These are phyloP conservation scores for Drosophila neonasuta DNA, from an alignment of 2,888 invertebrate genomes.

Conservation along the genomic window DNA sequence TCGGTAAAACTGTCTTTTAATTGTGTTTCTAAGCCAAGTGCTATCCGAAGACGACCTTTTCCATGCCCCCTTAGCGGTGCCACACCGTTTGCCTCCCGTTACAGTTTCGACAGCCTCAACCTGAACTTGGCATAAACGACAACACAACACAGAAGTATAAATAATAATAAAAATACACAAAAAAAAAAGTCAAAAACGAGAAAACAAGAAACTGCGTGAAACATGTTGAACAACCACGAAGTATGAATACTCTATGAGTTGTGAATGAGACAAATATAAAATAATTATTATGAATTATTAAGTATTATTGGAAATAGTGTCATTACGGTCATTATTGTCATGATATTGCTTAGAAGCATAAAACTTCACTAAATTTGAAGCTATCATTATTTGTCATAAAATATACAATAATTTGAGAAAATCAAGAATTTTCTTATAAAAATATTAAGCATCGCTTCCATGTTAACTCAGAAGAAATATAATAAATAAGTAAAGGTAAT, in stretches of 20 bases:
- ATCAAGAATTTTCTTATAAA: too few relatives aligned
- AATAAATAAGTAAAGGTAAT: too few relatives aligned
- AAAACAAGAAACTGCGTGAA: constrained; percentile 11
- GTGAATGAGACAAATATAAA: neutral
- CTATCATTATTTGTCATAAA: too few relatives aligned
- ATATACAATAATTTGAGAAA: too few relatives aligned
- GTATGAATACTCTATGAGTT: constrained; percentile 25
- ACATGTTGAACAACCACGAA: constrained; percentile 6
- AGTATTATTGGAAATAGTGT: too few relatives aligned
- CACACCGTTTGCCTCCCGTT: constrained; percentile 48
- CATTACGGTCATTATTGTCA: too few relatives aligned
- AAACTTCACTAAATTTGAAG: too few relatives aligned
- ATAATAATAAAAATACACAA: neutral
- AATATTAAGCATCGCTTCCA: too few relatives aligned
- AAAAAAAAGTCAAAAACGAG: constrained; percentile 10
- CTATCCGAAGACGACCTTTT: constrained; percentile 61
- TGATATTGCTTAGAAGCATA: too few relatives aligned
- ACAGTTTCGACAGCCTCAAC: constrained; percentile 64
- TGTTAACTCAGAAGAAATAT: too few relatives aligned
- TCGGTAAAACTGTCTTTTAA: constrained; percentile 53
- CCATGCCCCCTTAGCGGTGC: constrained; percentile 66
- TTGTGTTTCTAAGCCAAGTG: constrained; percentile 73
- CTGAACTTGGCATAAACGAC: constrained; percentile 43
- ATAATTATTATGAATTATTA: neutral
- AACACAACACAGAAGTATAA: constrained; percentile 18